phyloP scores from a whole-genome alignment of 2,888 invertebrate genomes.

The Drosophila borealis region DNA sequence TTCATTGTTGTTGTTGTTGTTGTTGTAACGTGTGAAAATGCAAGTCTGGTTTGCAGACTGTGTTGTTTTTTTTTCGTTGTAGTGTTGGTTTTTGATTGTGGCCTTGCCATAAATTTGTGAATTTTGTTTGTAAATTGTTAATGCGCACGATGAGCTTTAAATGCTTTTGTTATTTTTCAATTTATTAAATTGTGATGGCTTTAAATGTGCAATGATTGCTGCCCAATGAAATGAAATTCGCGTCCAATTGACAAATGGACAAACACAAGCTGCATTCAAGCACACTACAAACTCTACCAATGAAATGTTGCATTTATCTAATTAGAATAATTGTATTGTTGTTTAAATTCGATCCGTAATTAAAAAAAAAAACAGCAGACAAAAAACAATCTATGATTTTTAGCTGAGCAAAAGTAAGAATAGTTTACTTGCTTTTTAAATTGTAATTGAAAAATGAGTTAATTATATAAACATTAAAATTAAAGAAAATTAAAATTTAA shows the following conservation, averaged over 20 bases:
- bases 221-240: conserved; percentile 31
- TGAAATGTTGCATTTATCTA: no score
- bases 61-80: background rate
- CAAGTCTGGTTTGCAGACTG: conserved; percentile 8
- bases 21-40: conserved; percentile 42
- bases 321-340: no score
- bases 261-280: conserved; percentile 19
- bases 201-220: conserved; percentile 34
- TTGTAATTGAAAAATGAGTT: no score
- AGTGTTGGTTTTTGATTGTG: conserved; percentile 20
- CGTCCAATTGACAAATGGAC: conserved; percentile 10
- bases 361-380: no score
- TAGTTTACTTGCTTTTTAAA: no score
- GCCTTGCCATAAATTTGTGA: conserved; percentile 37
- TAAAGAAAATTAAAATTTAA: no score
- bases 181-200: conserved; percentile 39
- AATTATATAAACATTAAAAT: no score
- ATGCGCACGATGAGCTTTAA: conserved; percentile 31
- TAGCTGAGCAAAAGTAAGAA: no score
- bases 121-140: conserved; percentile 35
- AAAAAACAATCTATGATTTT: no score
- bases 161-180: conserved; percentile 16
- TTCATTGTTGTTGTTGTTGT: conserved; percentile 27
- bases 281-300: background rate
- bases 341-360: no score